Conservation (phyloP, 1,140 invertebrate species). For the Lepidurus couesii region DNA sequence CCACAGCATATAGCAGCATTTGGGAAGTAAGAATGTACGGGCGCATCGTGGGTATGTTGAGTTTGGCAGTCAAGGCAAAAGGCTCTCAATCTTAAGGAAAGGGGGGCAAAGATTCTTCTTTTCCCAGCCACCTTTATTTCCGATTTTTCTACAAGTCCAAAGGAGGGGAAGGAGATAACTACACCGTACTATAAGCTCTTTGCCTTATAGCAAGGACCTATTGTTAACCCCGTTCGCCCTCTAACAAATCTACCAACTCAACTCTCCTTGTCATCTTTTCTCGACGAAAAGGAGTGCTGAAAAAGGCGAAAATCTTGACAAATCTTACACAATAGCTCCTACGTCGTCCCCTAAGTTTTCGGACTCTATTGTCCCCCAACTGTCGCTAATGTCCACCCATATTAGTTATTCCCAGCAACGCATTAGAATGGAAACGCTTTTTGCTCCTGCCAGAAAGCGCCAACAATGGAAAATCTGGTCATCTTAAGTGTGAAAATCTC, state of each 20-base stretch:
- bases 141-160: background rate
- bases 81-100: too few relatives aligned
- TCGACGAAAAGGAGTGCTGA: too few relatives aligned
- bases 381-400: constrained; percentile 18
- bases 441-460: background rate
- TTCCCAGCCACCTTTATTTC: background rate
- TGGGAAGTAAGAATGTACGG: too few relatives aligned
- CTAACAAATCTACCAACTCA: too few relatives aligned
- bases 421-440: background rate
- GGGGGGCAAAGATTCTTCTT: too few relatives aligned
- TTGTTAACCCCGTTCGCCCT: background rate
- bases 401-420: background rate
- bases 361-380: background rate
- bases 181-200: background rate
- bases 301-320: background rate
- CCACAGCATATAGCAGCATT: too few relatives aligned
- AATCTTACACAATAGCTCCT: background rate
- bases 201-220: background rate
- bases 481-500: constrained; percentile 19
- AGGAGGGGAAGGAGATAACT: background rate
- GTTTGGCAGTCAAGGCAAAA: too few relatives aligned
- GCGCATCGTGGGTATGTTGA: too few relatives aligned
- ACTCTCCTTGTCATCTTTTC: too few relatives aligned
- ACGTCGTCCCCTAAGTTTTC: too few relatives aligned
- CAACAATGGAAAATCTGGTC: constrained; percentile 4